Percentiles rank a stretch among this genome's conserved stretches.
phyloP scores from a whole-genome alignment of 2,113 vertebrate genomes.

The Lota lota region DNA sequence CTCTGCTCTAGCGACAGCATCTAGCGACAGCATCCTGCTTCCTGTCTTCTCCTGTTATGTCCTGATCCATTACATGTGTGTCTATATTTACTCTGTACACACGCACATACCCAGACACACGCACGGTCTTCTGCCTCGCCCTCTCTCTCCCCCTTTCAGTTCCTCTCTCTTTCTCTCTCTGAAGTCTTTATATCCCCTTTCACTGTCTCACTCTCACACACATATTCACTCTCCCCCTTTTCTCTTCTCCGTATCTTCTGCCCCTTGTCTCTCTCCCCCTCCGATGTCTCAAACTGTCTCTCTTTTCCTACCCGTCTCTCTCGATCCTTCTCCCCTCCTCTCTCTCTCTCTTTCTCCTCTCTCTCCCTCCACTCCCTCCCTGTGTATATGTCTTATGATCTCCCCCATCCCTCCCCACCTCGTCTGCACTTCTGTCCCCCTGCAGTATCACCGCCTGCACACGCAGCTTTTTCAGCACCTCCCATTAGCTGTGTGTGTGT shows the following conservation, averaged over 20 bases:
- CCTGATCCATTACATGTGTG: neutral
- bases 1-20: too few relatives aligned
- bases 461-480: neutral
- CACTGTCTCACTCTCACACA: neutral
- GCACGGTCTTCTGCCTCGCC: neutral
- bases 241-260: slow-evolving; percentile 4
- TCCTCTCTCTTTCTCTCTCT: neutral
- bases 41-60: neutral
- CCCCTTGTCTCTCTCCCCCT: neutral
- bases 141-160: neutral
- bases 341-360: neutral
- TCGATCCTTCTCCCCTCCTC: too few relatives aligned
- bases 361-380: neutral
- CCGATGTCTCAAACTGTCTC: neutral
- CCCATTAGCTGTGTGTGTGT: neutral
- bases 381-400: neutral
- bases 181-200: too few relatives aligned
- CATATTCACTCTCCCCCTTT: neutral
- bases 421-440: neutral
- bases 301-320: neutral
- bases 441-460: neutral
- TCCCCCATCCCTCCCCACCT: neutral
- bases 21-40: neutral
- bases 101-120: too few relatives aligned
- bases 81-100: too few relatives aligned